These are phyloP conservation scores for Acrobasis repandana DNA, from an alignment of 2,888 invertebrate genomes.

Conservation along the genomic window DNA sequence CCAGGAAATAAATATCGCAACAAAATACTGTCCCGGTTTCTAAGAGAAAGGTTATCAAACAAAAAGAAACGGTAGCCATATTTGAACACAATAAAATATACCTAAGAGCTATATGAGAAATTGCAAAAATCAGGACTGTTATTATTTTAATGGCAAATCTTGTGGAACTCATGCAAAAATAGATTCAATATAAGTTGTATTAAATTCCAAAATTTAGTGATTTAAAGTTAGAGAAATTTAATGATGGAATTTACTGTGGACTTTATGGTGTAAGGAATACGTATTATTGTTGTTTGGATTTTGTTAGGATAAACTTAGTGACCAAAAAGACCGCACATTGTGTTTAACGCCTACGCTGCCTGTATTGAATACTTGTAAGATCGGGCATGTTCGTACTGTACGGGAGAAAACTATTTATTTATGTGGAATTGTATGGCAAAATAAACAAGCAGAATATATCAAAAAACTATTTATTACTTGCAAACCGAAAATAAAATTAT, in stretches of 20 bases:
- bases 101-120: conserved; percentile 77
- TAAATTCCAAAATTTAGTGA: conserved; percentile 42
- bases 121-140: conserved; percentile 72
- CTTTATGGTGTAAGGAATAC: not conserved
- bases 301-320: not conserved
- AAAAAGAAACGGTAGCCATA: conserved; percentile 69
- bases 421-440: too few species aligned
- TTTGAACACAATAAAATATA: conserved; percentile 66
- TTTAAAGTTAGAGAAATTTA: conserved; percentile 40
- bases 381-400: not conserved
- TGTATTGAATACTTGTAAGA: conserved; percentile 2
- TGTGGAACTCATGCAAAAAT: conserved; percentile 32
- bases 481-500: too few species aligned
- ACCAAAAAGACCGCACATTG: not conserved
- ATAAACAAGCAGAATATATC: too few species aligned
- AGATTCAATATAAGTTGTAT: conserved; percentile 35
- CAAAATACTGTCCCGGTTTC: not conserved
- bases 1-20: too few species aligned
- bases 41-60: conserved; percentile 31
- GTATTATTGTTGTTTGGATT: not conserved
- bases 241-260: conserved; percentile 22
- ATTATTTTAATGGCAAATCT: conserved; percentile 76
- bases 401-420: not conserved
- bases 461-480: too few species aligned
- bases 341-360: conserved; percentile 14